A percentile compares a stretch with the other conserved stretches of the same genome.
Evolutionary conservation across 2,113 vertebrate species (phyloP).

Genomic region (Synchiropus splendidus): DNA sequence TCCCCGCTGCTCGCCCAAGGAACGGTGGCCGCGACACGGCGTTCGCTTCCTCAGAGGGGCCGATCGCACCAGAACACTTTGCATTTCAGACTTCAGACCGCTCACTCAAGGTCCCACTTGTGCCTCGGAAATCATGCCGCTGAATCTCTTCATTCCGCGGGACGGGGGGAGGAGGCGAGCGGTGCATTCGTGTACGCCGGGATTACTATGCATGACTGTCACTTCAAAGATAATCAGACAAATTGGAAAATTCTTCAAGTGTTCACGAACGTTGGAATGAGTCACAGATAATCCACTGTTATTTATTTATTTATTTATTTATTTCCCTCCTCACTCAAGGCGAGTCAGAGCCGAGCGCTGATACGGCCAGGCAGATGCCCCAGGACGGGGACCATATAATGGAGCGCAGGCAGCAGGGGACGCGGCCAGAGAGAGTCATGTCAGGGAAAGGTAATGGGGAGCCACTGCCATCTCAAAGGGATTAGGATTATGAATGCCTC

Average conservation of each 20-base stretch:
- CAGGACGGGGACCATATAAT: background rate
- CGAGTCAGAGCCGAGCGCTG: background rate
- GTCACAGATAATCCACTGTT: slow-evolving; percentile 44
- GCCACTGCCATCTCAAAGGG: slow-evolving; percentile 7
- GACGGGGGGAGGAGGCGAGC: slow-evolving; percentile 21
- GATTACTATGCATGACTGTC: slow-evolving; percentile 55
- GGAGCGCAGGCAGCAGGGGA: slow-evolving; percentile 12
- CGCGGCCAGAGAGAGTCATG: slow-evolving; percentile 16
- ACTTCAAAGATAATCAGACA: slow-evolving; percentile 58
- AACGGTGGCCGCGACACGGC: slow-evolving; percentile 18
- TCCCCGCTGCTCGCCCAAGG: slow-evolving; percentile 24
- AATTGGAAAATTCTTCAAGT: slow-evolving; percentile 52
- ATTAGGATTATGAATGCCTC: slow-evolving; percentile 24
- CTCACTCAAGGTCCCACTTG: too few relatives aligned
- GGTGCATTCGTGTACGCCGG: slow-evolving; percentile 45
- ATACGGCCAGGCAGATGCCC: slow-evolving; percentile 11
- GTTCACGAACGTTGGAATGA: slow-evolving; percentile 42
- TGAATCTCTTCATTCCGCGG: slow-evolving; percentile 23
- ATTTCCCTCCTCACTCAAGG: slow-evolving; percentile 12
- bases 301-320: slow-evolving; percentile 18
- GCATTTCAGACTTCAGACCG: slow-evolving; percentile 25
- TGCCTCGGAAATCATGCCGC: too few relatives aligned
- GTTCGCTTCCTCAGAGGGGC: slow-evolving; percentile 24
- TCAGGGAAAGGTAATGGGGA: slow-evolving; percentile 40
- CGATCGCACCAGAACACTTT: slow-evolving; percentile 32